A percentile compares a stretch with the other conserved stretches of the same genome.
Conservation (phyloP, 2,797 vertebrate genomes). For the Picus viridis region DNA sequence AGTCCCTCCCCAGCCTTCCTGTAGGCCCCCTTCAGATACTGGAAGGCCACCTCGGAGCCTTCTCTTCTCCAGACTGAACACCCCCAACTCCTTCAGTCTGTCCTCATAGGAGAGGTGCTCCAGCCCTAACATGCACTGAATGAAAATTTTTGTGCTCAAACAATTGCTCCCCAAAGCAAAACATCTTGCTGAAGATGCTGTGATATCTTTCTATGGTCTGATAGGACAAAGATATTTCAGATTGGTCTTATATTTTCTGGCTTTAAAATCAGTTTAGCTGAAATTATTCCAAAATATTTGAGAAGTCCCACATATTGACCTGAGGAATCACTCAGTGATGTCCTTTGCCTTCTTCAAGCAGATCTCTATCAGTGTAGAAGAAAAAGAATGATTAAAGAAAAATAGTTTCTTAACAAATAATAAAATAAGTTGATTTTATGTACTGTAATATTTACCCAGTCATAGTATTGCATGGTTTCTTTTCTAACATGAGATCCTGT, state of each 20-base stretch:
- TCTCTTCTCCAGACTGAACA: too few species aligned
- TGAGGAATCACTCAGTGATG: background rate
- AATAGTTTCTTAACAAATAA: background rate
- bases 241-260: background rate
- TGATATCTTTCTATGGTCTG: background rate
- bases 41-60: too few species aligned
- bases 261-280: background rate
- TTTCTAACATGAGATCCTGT: background rate
- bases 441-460: background rate
- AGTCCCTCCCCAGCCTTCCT: too few species aligned
- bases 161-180: background rate
- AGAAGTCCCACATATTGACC: background rate
- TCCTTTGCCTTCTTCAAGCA: background rate
- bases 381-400: background rate
- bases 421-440: background rate
- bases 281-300: background rate
- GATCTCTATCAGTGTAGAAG: background rate
- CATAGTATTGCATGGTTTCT: background rate
- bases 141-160: background rate
- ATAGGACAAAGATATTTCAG: background rate
- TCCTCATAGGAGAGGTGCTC: too few species aligned
- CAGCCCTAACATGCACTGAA: background rate
- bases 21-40: too few species aligned
- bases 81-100: too few species aligned
- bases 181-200: background rate